phyloP scores from a whole-genome alignment of 2,888 invertebrate genomes.

The Ochropacha duplaris region DNA sequence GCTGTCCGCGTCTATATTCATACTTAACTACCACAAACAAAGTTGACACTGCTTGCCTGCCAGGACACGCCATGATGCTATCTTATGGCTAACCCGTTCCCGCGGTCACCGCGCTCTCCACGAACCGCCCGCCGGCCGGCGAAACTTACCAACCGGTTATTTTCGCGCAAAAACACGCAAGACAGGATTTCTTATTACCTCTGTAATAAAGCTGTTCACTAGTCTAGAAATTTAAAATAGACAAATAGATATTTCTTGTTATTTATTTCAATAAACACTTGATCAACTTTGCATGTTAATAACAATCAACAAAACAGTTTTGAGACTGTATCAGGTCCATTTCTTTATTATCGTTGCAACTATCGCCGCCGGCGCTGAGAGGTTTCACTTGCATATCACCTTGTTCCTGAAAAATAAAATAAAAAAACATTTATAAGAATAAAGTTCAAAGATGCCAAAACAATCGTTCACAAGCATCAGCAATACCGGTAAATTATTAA shows the following conservation, averaged over 20 bases:
- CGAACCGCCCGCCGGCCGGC: constrained; percentile 35
- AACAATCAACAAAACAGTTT: constrained; percentile 54
- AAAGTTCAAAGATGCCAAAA: too few species aligned
- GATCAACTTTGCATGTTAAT: constrained; percentile 15
- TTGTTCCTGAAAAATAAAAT: constrained; percentile 40
- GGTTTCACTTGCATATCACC: constrained; percentile 26
- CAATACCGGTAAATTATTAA: too few species aligned
- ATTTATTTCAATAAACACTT: constrained; percentile 1
- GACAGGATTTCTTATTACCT: constrained; percentile 34
- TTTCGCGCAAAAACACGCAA: constrained; percentile 78
- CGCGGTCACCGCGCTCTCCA: constrained; percentile 21
- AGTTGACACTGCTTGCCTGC: constrained; percentile 44
- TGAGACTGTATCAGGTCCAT: constrained; percentile 34
- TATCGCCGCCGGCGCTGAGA: constrained; percentile 20
- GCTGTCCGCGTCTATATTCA: constrained; percentile 71
- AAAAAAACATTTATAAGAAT: constrained; percentile 8
- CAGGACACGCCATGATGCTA: constrained; percentile 24
- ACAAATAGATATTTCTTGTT: constrained; percentile 10
- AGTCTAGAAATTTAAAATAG: constrained; percentile 42
- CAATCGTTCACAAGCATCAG: too few species aligned
- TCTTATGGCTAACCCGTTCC: constrained; percentile 11
- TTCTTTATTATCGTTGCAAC: constrained; percentile 25
- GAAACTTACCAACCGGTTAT: constrained; percentile 64
- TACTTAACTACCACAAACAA: constrained; percentile 55
- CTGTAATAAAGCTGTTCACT: constrained; percentile 39